Percentiles rank a stretch among this genome's conserved stretches.
phyloP scores from a whole-genome alignment of 2,797 vertebrate species.

The Decapterus maruadsi region DNA sequence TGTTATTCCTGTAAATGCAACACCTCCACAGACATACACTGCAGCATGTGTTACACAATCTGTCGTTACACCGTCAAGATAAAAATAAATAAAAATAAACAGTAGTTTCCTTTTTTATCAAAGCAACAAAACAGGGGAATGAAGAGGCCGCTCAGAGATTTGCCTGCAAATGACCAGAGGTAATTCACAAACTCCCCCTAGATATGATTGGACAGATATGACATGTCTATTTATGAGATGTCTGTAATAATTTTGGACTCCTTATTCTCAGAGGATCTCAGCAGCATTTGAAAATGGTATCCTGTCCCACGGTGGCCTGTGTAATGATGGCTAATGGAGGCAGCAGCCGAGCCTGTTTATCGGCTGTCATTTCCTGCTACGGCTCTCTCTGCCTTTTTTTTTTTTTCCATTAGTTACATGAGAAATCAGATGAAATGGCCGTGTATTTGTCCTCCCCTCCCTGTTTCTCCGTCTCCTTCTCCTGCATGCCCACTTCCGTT shows the following conservation, averaged over 20 bases:
- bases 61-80: conserved; percentile 22
- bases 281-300: conserved; percentile 55
- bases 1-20: neutral
- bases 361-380: conserved; percentile 75
- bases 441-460: conserved; percentile 22
- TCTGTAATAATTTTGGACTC: conserved; percentile 61
- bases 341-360: conserved; percentile 73
- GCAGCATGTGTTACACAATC: neutral
- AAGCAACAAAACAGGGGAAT: conserved; percentile 7
- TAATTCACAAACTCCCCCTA: conserved; percentile 46
- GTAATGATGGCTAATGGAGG: conserved; percentile 79
- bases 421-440: conserved; percentile 44
- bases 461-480: conserved; percentile 25
- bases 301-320: conserved; percentile 66
- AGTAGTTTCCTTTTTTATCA: conserved; percentile 46
- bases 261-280: conserved; percentile 41
- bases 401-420: conserved; percentile 35
- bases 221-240: conserved; percentile 69
- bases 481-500: neutral
- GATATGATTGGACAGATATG: conserved; percentile 64
- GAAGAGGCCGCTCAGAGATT: conserved; percentile 38
- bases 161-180: conserved; percentile 49
- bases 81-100: neutral
- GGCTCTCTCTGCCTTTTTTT: conserved; percentile 23
- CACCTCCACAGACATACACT: neutral